phyloP scores from a whole-genome alignment of 2,888 invertebrate species.

The Papilio protenor region DNA sequence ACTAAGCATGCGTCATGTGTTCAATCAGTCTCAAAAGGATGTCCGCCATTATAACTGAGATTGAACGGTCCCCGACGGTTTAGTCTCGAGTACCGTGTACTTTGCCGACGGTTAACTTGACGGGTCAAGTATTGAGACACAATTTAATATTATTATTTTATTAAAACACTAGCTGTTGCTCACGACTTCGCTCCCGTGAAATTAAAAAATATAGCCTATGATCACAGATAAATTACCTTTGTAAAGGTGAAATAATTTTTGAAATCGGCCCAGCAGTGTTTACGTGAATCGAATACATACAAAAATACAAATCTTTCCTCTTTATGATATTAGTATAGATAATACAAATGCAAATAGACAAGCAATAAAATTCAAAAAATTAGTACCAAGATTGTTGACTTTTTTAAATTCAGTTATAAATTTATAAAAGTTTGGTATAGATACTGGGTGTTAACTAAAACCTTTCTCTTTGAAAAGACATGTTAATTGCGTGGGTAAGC shows the following conservation, averaged over 20 bases:
- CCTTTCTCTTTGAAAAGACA: conserved; percentile 2
- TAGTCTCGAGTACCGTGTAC: conserved; percentile 35
- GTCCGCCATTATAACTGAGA: conserved; percentile 42
- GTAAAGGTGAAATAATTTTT: too few relatives aligned
- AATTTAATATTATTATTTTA: neutral
- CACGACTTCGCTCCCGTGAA: too few relatives aligned
- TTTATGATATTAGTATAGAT: too few relatives aligned
- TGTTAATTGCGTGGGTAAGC: conserved; percentile 28
- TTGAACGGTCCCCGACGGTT: conserved; percentile 39
- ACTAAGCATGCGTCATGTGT: conserved; percentile 37
- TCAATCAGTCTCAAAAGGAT: conserved; percentile 41
- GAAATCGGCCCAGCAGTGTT: too few relatives aligned
- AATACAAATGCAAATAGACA: neutral
- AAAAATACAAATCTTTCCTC: too few relatives aligned
- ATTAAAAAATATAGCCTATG: too few relatives aligned
- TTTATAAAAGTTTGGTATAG: neutral
- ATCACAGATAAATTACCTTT: too few relatives aligned
- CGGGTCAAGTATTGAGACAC: conserved; percentile 21
- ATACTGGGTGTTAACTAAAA: conserved; percentile 2
- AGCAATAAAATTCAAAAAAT: neutral
- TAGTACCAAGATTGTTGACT: too few relatives aligned
- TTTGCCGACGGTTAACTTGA: conserved; percentile 36
- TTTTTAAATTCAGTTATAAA: neutral
- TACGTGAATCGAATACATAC: too few relatives aligned
- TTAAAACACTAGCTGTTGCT: too few relatives aligned